Evolutionary conservation across 2,797 vertebrate genomes (phyloP).

Genomic region (Aeoliscus strigatus): DNA sequence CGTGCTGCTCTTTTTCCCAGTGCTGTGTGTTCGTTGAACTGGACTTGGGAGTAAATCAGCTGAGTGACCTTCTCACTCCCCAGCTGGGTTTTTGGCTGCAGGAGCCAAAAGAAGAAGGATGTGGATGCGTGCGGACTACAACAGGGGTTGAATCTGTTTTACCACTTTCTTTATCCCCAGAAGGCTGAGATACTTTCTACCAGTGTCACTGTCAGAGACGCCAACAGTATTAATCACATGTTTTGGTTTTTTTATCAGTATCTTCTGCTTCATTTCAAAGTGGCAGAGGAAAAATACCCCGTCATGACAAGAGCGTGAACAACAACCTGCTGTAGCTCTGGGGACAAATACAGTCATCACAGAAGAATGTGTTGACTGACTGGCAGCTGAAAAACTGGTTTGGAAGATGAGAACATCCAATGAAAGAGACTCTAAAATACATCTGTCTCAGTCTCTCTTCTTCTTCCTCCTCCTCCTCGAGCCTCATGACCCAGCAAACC

Average conservation of each 20-base stretch:
- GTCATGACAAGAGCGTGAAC: no score
- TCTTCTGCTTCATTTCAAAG: no score
- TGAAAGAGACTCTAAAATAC: slow-evolving; percentile 10
- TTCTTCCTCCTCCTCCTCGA: neutral
- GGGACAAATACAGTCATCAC: neutral
- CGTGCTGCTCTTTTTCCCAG: slow-evolving; percentile 21
- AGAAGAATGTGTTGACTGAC: slow-evolving; percentile 26
- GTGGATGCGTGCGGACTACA: slow-evolving; percentile 28
- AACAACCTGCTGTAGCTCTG: neutral
- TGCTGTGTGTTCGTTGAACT: slow-evolving; percentile 52
- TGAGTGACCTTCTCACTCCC: slow-evolving; percentile 42
- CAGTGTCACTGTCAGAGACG: no score
- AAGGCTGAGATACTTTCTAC: no score
- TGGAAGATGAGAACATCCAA: slow-evolving; percentile 20
- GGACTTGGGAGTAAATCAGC: slow-evolving; percentile 44
- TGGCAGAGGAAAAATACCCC: no score
- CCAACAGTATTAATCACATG: no score
- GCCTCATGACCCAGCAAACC: slow-evolving; percentile 3
- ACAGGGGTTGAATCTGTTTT: slow-evolving; percentile 48
- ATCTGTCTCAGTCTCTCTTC: neutral
- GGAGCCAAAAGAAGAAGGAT: slow-evolving; percentile 10
- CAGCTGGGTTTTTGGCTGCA: slow-evolving; percentile 52
- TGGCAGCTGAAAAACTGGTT: slow-evolving; percentile 26
- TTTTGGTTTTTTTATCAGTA: no score
- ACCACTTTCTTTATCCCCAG: slow-evolving; percentile 46